Percentiles rank a stretch among this genome's conserved stretches.
Conservation (phyloP, 2,888 invertebrate species). For the Drosophila algonquin region DNA sequence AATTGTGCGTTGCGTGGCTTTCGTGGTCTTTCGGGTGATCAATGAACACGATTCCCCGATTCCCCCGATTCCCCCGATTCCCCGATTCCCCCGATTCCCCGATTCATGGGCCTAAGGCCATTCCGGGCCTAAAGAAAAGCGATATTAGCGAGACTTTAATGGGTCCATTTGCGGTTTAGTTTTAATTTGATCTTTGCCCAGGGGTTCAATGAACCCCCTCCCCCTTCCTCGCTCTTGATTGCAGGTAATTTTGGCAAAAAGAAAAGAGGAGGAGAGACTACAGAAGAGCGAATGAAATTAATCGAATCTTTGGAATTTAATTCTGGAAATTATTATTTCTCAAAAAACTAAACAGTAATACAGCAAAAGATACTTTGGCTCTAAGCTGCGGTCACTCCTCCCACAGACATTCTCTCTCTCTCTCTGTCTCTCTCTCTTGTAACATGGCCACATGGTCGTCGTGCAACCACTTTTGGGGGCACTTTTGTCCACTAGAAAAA, state of each 20-base stretch:
- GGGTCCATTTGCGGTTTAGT: conserved; percentile 32
- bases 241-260: too few species aligned
- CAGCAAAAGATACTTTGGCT: conserved; percentile 31
- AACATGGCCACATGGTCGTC: conserved; percentile 7
- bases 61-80: too few species aligned
- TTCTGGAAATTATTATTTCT: neutral
- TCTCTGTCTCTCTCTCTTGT: neutral
- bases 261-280: too few species aligned
- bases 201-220: conserved; percentile 24
- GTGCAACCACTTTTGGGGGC: conserved; percentile 30
- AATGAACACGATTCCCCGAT: conserved; percentile 22
- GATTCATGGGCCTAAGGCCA: conserved; percentile 28
- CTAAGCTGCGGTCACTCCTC: conserved; percentile 18
- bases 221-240: neutral
- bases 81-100: too few species aligned
- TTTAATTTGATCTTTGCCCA: conserved; percentile 14
- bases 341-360: conserved; percentile 7
- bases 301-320: neutral
- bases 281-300: neutral
- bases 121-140: conserved; percentile 26
- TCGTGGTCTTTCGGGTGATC: conserved; percentile 26
- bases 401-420: conserved; percentile 1
- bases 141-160: conserved; percentile 37
- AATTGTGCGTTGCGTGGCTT: conserved; percentile 9
- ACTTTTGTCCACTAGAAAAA: conserved; percentile 38